Evolutionary conservation across 1,140 invertebrate genomes (phyloP), one percentile per base, ranked within the genome.

Genomic region (Drosophila sp.): DNA sequence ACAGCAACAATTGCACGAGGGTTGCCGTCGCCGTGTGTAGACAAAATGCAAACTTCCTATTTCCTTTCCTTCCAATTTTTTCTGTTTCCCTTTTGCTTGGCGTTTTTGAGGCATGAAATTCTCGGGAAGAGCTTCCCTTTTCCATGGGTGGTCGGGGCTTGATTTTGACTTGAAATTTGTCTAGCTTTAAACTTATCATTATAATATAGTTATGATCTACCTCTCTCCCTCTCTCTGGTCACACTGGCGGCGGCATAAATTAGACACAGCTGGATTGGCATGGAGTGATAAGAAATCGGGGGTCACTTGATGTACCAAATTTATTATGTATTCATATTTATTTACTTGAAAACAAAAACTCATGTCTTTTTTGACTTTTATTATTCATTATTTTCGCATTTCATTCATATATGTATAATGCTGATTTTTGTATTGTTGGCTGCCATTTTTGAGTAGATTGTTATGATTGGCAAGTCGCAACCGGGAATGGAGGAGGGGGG

Each of bases 301-400:
- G 10, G 30, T 65, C 3, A 6, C 38, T 60, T 17, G 17, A 17
- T 17, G 17, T 17, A 17, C 17, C 17, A 17, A 17, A 17, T 17
- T 8, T 60, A n/a, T 62, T 64, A 44, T 41, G 38, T 61, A 41
- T 72, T 35, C 33, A 27, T 33, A 47, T 56, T 54, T 56, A 50
- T 56, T 58, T 58, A 10, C 61, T 66, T 66, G 81, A 77, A 72
- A 76, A 87, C 79, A 80, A 83, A 83, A 80, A 83, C 60, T 80
- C 84, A 89, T 89, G 83, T 87, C 78, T 63, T 80, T 17, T 63
- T 76, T 82, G 84, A 89, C 84, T 89, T 89, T 89, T 89, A 89
- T 89, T 89, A 89, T 89, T 89, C 84, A 89, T 89, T 89, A 89
- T 89, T 75, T 84, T 78, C 84, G 57, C 84, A 89, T 89, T 89